These are phyloP conservation scores for Diplazon laetatorius DNA, from an alignment of 2,888 invertebrate genomes.

Conservation along the genomic window DNA sequence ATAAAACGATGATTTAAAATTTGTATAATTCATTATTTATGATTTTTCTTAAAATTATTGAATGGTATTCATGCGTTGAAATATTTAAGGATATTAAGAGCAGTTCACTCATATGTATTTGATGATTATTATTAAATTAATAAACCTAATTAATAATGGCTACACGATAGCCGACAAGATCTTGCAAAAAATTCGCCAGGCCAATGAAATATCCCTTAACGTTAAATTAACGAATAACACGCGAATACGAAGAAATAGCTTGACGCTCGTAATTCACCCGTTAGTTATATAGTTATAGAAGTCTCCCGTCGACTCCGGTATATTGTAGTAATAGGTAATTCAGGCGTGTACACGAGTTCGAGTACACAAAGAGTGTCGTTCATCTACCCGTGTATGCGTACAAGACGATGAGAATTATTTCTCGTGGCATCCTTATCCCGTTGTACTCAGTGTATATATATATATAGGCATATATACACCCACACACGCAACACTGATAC, in stretches of 20 bases:
- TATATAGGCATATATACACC: neutral
- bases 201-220: too few relatives aligned
- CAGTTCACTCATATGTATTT: too few relatives aligned
- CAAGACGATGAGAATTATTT: constrained; percentile 45
- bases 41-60: too few relatives aligned
- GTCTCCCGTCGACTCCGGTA: constrained; percentile 2
- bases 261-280: neutral
- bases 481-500: constrained; percentile 43
- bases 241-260: neutral
- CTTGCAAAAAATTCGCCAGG: neutral
- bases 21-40: too few relatives aligned
- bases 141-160: neutral
- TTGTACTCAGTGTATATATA: neutral
- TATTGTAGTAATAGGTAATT: constrained; percentile 13
- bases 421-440: constrained; percentile 52
- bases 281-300: constrained; percentile 26
- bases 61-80: too few relatives aligned
- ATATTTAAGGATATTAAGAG: neutral
- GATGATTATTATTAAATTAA: neutral
- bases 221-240: neutral
- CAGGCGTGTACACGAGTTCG: constrained; percentile 11
- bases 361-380: constrained; percentile 26
- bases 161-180: neutral
- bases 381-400: constrained; percentile 29
- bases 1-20: too few relatives aligned